Evolutionary conservation across 2,888 invertebrate species (phyloP).

Genomic region (Hypolimnas misippus): DNA sequence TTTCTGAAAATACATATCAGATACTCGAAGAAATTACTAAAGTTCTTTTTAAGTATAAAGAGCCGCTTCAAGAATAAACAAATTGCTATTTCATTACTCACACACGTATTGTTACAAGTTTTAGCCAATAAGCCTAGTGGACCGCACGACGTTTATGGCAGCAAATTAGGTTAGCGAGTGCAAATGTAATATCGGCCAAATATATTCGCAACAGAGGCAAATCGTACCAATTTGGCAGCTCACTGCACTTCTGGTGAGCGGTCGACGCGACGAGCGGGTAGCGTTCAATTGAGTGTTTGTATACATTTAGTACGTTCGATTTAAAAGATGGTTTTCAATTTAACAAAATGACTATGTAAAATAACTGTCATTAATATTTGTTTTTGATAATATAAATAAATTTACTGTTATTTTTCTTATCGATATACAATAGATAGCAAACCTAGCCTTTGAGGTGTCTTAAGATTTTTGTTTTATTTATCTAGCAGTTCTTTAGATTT

Average conservation of each 20-base stretch:
- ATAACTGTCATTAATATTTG: too few relatives aligned
- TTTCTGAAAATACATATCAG: too few relatives aligned
- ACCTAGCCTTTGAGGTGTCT: too few relatives aligned
- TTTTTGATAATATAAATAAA: not conserved
- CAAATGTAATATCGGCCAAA: constrained; percentile 36
- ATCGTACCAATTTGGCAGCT: constrained; percentile 41
- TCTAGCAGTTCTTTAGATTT: too few relatives aligned
- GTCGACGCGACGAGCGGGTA: not conserved
- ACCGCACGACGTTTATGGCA: constrained; percentile 15
- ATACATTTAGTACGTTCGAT: not conserved
- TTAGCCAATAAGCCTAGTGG: constrained; percentile 13
- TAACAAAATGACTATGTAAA: not conserved
- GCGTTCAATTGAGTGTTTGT: not conserved
- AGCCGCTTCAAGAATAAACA: not conserved
- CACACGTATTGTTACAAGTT: not conserved
- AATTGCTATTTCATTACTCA: not conserved
- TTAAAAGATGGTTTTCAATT: too few relatives aligned
- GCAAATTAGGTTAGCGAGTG: constrained; percentile 40
- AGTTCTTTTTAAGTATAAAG: too few relatives aligned
- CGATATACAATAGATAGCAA: too few relatives aligned
- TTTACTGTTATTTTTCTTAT: too few relatives aligned
- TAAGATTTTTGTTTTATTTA: too few relatives aligned
- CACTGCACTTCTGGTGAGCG: constrained; percentile 30
- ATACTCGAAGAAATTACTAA: too few relatives aligned
- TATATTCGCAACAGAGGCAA: constrained; percentile 40